Evolutionary conservation across 2,888 invertebrate species (phyloP).

Genomic region (Cremastinae sp.): DNA sequence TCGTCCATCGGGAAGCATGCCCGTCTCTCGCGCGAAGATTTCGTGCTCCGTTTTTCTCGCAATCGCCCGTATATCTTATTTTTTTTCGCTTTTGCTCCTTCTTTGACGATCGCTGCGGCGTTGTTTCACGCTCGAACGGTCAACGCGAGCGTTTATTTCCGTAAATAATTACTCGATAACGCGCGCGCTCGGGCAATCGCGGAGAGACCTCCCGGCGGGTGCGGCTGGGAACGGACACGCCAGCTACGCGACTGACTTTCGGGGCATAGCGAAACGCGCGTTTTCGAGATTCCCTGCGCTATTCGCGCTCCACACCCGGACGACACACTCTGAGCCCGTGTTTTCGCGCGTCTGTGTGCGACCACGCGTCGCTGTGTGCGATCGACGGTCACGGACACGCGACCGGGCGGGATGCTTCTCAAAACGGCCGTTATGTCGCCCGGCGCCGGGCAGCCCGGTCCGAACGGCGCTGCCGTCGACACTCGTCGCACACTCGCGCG

Average conservation of each 20-base stretch:
- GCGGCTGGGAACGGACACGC: constrained; percentile 59
- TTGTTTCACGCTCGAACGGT: background rate
- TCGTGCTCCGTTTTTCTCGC: constrained; percentile 13
- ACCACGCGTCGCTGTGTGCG: constrained; percentile 2
- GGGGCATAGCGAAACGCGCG: constrained; percentile 54
- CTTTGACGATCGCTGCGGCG: background rate
- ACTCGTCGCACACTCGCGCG: background rate
- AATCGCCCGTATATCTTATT: background rate
- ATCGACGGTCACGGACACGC: constrained; percentile 57
- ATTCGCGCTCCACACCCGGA: constrained; percentile 43
- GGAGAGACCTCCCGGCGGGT: constrained; percentile 53
- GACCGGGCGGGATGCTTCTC: constrained; percentile 48
- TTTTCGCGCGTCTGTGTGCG: constrained; percentile 6
- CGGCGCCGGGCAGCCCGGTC: constrained; percentile 39
- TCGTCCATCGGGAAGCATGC: constrained; percentile 45
- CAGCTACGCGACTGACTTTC: constrained; percentile 58
- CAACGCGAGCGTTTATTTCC: background rate
- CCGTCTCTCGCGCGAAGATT: constrained; percentile 39
- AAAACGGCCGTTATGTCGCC: constrained; percentile 35
- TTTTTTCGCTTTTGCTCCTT: constrained; percentile 4
- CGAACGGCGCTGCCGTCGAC: constrained; percentile 52
- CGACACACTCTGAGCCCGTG: constrained; percentile 15
- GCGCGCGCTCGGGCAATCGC: constrained; percentile 9
- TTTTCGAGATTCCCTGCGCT: constrained; percentile 29
- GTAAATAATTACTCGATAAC: constrained; percentile 1